Evolutionary conservation across 1,140 invertebrate genomes (phyloP).

Genomic region (Drosophila insularis): DNA sequence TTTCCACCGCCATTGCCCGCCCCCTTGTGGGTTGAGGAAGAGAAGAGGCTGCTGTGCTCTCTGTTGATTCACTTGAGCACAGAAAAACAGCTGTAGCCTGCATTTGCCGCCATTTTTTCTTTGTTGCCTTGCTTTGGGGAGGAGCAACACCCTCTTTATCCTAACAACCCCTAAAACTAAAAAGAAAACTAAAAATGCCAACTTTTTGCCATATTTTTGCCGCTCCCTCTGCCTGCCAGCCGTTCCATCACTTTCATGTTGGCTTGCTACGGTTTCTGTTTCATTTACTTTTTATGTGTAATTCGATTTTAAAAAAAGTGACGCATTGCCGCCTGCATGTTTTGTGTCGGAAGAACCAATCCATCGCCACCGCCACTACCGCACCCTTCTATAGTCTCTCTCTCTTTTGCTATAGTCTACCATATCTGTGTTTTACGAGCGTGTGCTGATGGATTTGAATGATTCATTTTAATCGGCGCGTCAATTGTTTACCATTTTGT

Average conservation of each 20-base stretch:
- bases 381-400: constrained; percentile 1
- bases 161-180: constrained; percentile 64
- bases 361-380: constrained; percentile 7
- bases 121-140: constrained; percentile 6
- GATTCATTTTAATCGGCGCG: constrained; percentile 37
- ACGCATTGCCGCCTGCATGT: constrained; percentile 56
- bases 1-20: background rate
- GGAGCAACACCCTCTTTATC: constrained; percentile 14
- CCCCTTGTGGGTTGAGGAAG: background rate
- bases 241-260: background rate
- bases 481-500: constrained; percentile 25
- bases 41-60: constrained; percentile 26
- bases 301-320: constrained; percentile 75
- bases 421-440: constrained; percentile 33
- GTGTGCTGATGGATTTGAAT: constrained; percentile 36
- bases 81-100: constrained; percentile 36
- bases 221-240: background rate
- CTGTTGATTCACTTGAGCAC: constrained; percentile 41
- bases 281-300: constrained; percentile 65
- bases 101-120: constrained; percentile 47
- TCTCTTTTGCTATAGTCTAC: constrained; percentile 15
- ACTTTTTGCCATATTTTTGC: constrained; percentile 36
- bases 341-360: background rate
- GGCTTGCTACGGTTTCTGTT: constrained; percentile 72
- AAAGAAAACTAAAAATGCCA: constrained; percentile 44